Evolutionary conservation across 2,797 vertebrate genomes (phyloP).

Genomic region (Liasis olivaceus): DNA sequence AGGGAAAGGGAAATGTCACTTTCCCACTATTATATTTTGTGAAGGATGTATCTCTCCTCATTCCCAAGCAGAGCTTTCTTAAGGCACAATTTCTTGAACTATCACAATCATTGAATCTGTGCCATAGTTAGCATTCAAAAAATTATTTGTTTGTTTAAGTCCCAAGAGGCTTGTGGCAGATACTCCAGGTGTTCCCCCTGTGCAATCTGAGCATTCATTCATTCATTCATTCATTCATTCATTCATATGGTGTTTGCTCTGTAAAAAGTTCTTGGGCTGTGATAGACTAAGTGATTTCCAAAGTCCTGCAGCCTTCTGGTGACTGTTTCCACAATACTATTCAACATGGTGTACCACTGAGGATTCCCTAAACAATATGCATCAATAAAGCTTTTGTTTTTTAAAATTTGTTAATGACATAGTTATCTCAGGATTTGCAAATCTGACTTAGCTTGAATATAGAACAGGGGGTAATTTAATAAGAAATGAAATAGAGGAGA

Average conservation of each 20-base stretch:
- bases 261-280: not conserved
- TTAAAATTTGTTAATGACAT: constrained; percentile 69
- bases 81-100: not conserved
- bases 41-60: not conserved
- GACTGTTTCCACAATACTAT: constrained; percentile 57
- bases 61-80: not conserved
- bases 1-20: not conserved
- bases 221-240: not conserved
- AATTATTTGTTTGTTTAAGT: not conserved
- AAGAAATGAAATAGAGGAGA: constrained; percentile 71
- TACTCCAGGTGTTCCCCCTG: not conserved
- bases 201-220: not conserved
- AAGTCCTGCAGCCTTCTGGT: constrained; percentile 37
- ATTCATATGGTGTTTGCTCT: not conserved
- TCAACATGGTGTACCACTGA: constrained; percentile 58
- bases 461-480: constrained; percentile 69
- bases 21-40: not conserved
- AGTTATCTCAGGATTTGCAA: constrained; percentile 61
- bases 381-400: constrained; percentile 30
- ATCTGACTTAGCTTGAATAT: constrained; percentile 61
- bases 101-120: not conserved
- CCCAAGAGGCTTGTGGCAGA: not conserved
- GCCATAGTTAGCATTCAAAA: not conserved
- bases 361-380: constrained; percentile 57
- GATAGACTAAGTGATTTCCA: constrained; percentile 12